Base-by-base conservation (phyloP, 2,113 vertebrate species). In the Dascyllus trimaculatus region DNA sequence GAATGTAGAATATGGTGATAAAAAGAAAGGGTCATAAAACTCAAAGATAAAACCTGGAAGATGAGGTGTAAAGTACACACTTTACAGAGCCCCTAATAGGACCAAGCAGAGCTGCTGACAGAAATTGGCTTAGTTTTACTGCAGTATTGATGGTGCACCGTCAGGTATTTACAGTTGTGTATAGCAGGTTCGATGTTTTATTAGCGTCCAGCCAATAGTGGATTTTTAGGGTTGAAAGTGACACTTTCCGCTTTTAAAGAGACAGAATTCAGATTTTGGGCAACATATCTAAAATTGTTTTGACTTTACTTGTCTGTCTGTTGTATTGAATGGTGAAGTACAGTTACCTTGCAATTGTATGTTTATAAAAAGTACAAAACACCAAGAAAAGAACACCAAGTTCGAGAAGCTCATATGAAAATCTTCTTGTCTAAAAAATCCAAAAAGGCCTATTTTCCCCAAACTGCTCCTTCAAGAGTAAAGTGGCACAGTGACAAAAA, bases 11-110 rank as follows among this genome's bases (percentile, higher is more conserved):
- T 80, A 80, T 46, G 59, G 81, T 51, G 70, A 84, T 89, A 79
- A 82, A 89, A 85, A 5, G 46, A 43, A 75, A 49, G 48, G 22
- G 68, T 24, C 51, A 77, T 88, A 78, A 89, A 90, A 65, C 5
- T 53, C 26, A 58, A 64, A 79, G 64, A 54, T 82, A 74, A 89
- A 85, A 77, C 26, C 26, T 35, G 32, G 29, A 14, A 43, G 52
- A 60, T 14, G 52, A 59, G 62, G 60, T 63, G 63, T 58, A 81
- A 71, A 78, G 58, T 69, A 13, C 66, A 79, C 35, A 67, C 63
- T 82, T 77, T 71, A 86, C 51, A 57, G 29, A 77, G 25, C 2
- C 10, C 57, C 53, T 74, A 69, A 59, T 54, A 52, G 17, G 35
- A 48, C 59, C 61, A 62, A 25, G 52, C 43, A 54, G 71, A 62